A percentile compares a stretch with the other conserved stretches of the same genome.
These are phyloP conservation scores for Cephalopholis sonnerati DNA, from an alignment of 2,113 vertebrate genomes.

Conservation along the genomic window DNA sequence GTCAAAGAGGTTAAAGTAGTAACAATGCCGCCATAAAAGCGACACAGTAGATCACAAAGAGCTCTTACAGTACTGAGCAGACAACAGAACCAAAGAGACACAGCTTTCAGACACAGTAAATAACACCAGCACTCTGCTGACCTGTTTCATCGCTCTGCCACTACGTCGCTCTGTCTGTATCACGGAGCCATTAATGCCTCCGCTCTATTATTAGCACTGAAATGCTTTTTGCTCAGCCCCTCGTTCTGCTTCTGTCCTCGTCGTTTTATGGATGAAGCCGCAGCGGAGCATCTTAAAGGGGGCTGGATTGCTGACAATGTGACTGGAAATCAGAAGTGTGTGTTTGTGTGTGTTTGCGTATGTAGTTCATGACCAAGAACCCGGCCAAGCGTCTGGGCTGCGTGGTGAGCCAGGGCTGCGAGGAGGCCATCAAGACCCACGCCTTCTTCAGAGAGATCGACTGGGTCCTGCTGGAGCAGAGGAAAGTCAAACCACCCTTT, in stretches of 20 bases:
- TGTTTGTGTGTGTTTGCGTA: constrained; percentile 42
- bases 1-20: constrained; percentile 31
- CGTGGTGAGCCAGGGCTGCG: constrained; percentile 91
- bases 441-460: constrained; percentile 98
- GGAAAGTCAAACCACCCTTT: constrained; percentile 97
- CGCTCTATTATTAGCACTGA: constrained; percentile 54
- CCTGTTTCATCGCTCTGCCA: constrained; percentile 48
- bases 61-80: constrained; percentile 37
- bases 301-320: not conserved
- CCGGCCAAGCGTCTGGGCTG: constrained; percentile 96
- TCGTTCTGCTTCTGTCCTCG: constrained; percentile 34
- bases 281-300: constrained; percentile 11
- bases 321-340: constrained; percentile 7
- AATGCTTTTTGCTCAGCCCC: constrained; percentile 33
- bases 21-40: constrained; percentile 46
- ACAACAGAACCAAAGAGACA: constrained; percentile 37
- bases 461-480: constrained; percentile 97
- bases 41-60: constrained; percentile 41
- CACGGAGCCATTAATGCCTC: constrained; percentile 53
- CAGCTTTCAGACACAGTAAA: constrained; percentile 43
- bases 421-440: constrained; percentile 97
- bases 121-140: constrained; percentile 46
- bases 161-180: constrained; percentile 48
- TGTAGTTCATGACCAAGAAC: constrained; percentile 98
- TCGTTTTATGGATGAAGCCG: constrained; percentile 30